A percentile compares a stretch with the other conserved stretches of the same genome.
Conservation (phyloP, 2,797 vertebrate genomes). For the Okamejei kenojei region DNA sequence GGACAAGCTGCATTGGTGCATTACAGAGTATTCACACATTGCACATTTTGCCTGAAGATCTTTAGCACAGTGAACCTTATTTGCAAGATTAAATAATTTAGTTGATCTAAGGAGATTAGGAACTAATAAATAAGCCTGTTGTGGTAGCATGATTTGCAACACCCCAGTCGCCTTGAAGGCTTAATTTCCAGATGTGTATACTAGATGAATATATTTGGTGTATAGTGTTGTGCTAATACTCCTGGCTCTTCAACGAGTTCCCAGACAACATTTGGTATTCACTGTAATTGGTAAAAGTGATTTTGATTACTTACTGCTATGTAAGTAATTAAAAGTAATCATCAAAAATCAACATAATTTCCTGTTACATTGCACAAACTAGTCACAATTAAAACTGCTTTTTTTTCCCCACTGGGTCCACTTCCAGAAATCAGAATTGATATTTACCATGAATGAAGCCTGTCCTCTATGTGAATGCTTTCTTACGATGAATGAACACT, state of each 20-base stretch:
- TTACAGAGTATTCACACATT: neutral
- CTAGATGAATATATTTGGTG: constrained; percentile 30
- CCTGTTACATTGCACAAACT: constrained; percentile 1
- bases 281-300: constrained; percentile 26
- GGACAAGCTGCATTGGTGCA: neutral
- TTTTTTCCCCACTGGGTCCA: neutral
- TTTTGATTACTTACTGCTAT: constrained; percentile 30
- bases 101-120: constrained; percentile 25
- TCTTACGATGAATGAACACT: neutral
- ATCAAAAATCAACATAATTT: constrained; percentile 34
- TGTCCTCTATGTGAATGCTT: neutral
- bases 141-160: constrained; percentile 22
- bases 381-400: constrained; percentile 20
- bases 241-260: constrained; percentile 22
- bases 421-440: neutral
- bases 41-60: constrained; percentile 5
- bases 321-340: constrained; percentile 35
- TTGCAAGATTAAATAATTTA: constrained; percentile 34
- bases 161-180: constrained; percentile 8
- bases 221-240: constrained; percentile 22
- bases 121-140: constrained; percentile 35
- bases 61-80: constrained; percentile 27
- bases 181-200: constrained; percentile 36
- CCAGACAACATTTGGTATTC: constrained; percentile 32
- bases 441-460: neutral